These are phyloP conservation scores for Hirundichthys speculiger DNA, from an alignment of 2,113 vertebrate species.

Conservation along the genomic window DNA sequence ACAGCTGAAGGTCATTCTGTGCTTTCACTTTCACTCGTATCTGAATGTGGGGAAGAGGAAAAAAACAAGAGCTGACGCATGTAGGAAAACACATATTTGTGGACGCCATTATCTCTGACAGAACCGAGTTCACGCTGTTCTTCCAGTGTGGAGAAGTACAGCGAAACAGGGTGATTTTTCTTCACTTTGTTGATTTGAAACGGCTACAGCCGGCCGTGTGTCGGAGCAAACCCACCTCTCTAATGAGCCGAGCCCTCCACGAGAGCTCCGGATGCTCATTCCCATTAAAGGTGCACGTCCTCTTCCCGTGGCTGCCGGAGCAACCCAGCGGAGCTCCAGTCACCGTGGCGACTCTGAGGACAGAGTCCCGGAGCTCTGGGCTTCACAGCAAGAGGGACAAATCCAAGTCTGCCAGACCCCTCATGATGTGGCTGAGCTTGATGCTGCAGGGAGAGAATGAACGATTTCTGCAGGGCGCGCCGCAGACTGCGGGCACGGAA, in stretches of 20 bases:
- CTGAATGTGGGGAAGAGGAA: conserved; percentile 30
- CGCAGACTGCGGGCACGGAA: conserved; percentile 12
- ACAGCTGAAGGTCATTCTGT: conserved; percentile 76
- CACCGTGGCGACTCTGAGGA: not conserved
- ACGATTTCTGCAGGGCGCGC: conserved; percentile 4
- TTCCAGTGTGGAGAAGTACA: not conserved
- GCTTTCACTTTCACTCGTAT: conserved; percentile 46
- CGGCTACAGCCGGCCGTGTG: conserved; percentile 20
- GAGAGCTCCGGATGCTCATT: conserved; percentile 28
- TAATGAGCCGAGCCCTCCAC: conserved; percentile 37
- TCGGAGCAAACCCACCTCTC: conserved; percentile 27
- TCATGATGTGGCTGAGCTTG: not conserved
- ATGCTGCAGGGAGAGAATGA: conserved; percentile 13
- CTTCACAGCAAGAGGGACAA: not conserved
- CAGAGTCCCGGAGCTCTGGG: not conserved
- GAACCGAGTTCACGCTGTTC: not conserved
- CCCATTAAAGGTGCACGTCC: conserved; percentile 23
- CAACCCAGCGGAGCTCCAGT: conserved; percentile 1
- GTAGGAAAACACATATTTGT: not conserved
- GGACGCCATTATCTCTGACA: conserved; percentile 1
- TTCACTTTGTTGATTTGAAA: not conserved
- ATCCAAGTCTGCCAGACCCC: not conserved
- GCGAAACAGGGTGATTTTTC: not conserved
- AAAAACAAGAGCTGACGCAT: conserved; percentile 13
- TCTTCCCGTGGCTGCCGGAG: conserved; percentile 31